phyloP scores from a whole-genome alignment of 2,888 invertebrate genomes.

The Prosapia bicincta region DNA sequence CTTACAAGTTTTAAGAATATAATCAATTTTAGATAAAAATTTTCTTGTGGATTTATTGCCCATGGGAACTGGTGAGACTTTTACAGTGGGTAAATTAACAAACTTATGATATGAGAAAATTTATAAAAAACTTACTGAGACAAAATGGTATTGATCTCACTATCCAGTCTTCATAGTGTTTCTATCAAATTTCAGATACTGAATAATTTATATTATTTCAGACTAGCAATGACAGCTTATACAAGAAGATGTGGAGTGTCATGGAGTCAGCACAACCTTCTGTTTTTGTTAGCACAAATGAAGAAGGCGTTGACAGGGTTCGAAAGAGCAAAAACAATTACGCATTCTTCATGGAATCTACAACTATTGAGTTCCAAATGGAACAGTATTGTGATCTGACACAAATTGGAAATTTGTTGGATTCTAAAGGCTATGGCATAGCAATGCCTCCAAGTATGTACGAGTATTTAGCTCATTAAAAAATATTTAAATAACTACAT shows the following conservation, averaged over 20 bases:
- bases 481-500: no score
- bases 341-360: constrained; percentile 96
- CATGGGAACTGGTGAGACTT: no score
- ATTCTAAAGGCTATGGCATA: constrained; percentile 91
- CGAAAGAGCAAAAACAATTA: constrained; percentile 70
- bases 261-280: constrained; percentile 83
- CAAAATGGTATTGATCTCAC: no score
- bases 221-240: constrained; percentile 85
- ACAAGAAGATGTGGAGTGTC: constrained; percentile 87
- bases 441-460: constrained; percentile 83
- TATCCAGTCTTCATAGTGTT: no score
- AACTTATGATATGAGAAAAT: no score
- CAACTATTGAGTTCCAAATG: constrained; percentile 87
- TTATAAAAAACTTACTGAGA: no score
- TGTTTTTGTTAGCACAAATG: constrained; percentile 78
- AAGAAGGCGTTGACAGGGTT: constrained; percentile 84
- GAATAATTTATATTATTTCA: constrained; percentile 47
- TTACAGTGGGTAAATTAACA: no score
- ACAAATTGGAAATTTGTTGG: constrained; percentile 76
- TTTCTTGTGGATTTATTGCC: no score
- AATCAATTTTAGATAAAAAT: no score
- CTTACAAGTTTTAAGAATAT: no score
- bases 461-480: no score
- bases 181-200: no score
- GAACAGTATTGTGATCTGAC: constrained; percentile 81